These are phyloP conservation scores for Hermodice carunculata DNA, from an alignment of 2,888 invertebrate genomes.

Conservation along the genomic window DNA sequence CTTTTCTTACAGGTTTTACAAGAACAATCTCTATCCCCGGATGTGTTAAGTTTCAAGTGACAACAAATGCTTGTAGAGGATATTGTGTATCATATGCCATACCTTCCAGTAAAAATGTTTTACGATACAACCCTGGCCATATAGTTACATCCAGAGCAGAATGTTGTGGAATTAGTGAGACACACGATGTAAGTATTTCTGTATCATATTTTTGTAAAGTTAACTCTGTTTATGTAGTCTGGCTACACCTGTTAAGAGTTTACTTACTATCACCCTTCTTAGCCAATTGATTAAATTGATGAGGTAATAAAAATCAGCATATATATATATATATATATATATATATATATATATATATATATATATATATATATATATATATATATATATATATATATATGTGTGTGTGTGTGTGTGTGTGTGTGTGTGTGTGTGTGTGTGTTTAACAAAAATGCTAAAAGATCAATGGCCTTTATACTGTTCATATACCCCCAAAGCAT, in stretches of 20 bases:
- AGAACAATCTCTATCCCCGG: constrained; percentile 85
- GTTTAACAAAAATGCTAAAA: too few species aligned
- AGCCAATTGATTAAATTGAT: background rate
- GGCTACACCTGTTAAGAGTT: too few species aligned
- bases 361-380: constrained; percentile 8
- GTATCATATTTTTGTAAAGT: too few species aligned
- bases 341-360: constrained; percentile 12
- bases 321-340: background rate
- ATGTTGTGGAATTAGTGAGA: constrained; percentile 91
- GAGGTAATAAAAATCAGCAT: background rate
- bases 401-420: constrained; percentile 5
- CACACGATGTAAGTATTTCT: constrained; percentile 85
- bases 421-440: too few species aligned
- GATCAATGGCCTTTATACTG: too few species aligned
- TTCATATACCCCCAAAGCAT: too few species aligned
- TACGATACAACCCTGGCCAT: constrained; percentile 72
- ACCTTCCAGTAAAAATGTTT: constrained; percentile 73
- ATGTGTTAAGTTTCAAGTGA: constrained; percentile 86
- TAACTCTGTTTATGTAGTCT: too few species aligned
- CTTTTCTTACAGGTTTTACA: constrained; percentile 55
- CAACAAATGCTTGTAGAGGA: constrained; percentile 89
- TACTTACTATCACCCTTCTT: too few species aligned
- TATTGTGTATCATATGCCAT: constrained; percentile 90
- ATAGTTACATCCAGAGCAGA: constrained; percentile 85
- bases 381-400: constrained; percentile 14